These are phyloP conservation scores for Neelides folsomi DNA, from an alignment of 2,888 invertebrate species.

Conservation along the genomic window DNA sequence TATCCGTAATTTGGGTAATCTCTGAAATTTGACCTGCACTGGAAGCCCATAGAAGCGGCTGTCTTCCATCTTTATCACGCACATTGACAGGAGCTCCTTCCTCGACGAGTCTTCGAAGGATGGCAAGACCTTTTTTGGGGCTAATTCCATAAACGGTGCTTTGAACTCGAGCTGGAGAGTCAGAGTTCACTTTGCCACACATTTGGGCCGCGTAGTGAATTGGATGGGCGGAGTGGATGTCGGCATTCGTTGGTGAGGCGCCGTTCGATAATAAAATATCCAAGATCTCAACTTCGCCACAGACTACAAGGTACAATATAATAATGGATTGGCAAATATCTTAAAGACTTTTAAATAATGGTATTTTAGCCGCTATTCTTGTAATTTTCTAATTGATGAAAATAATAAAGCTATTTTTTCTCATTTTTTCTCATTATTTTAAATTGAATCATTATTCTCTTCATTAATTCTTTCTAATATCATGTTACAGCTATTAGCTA, in stretches of 20 bases:
- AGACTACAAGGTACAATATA: slow-evolving; percentile 49
- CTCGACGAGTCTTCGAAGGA: slow-evolving; percentile 61
- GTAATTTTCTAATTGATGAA: background rate
- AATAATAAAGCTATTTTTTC: too few species aligned
- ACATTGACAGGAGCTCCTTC: slow-evolving; percentile 70
- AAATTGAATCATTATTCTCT: background rate
- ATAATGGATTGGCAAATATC: background rate
- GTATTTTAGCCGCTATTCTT: background rate
- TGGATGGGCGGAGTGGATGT: slow-evolving; percentile 88
- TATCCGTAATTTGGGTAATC: background rate
- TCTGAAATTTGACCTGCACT: slow-evolving; percentile 55
- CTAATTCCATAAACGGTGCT: slow-evolving; percentile 24
- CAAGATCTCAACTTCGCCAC: slow-evolving; percentile 80
- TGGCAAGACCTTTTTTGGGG: slow-evolving; percentile 45
- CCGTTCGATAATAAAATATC: slow-evolving; percentile 68
- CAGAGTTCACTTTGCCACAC: slow-evolving; percentile 67
- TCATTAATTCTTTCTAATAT: background rate
- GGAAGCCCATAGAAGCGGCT: slow-evolving; percentile 93
- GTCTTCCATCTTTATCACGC: slow-evolving; percentile 80
- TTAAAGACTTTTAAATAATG: background rate
- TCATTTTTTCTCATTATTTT: background rate
- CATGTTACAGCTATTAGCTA: background rate
- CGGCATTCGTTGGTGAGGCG: slow-evolving; percentile 70
- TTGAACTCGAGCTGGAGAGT: slow-evolving; percentile 37
- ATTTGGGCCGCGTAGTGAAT: slow-evolving; percentile 96